Evolutionary conservation across 2,797 vertebrate species (phyloP), one percentile per base, ranked within the genome.

Genomic region (Limnodromus scolopaceus): DNA sequence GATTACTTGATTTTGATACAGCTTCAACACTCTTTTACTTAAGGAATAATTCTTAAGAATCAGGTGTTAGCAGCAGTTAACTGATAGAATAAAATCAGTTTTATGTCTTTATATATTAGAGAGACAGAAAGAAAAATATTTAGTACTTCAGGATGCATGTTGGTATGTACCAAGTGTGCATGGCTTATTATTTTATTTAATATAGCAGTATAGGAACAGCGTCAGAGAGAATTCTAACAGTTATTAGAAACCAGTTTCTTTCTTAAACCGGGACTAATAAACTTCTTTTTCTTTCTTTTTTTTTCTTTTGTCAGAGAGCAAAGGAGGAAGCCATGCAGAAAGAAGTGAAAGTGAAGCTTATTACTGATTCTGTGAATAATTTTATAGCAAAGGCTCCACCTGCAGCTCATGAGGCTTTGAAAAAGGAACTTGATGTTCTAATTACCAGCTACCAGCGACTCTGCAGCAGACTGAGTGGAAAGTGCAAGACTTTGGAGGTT

Each of bases 241-340:
- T 57, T 84, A 15, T 36, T 74, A 57, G 16, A 80, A 87, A 41
- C 46, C 27, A 49, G 5, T 60, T 85, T 57, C 19, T 45, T 92
- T 92, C 34, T 82, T 65, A 76, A 85, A 55, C 7, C 13, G 51
- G 22, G 10, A 30, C n/a, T 57, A 53, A n/a, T n/a, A 0, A 68
- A 11, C 30, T 39, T 43, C 2, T 54, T 6, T 64, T 43, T 63
- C 28, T 30, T 41, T 53, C 48, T 19, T 22, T 23, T 46, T 6
- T 46, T 22, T 23, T 46, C 18, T 3, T 54, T 82, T 92, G 89
- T 7, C 97, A 99, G 99, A 99, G 99, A 97, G 99, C 99, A 74
- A 99, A 99, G 96, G 99, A 99, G 69, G 99, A 99, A 94, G 99
- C 99, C 54, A 97, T 98, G 87, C 99, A 99, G 93, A 99, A 99